These are phyloP conservation scores for Sebastes miniatus DNA, from an alignment of 2,797 vertebrate genomes.

Conservation along the genomic window DNA sequence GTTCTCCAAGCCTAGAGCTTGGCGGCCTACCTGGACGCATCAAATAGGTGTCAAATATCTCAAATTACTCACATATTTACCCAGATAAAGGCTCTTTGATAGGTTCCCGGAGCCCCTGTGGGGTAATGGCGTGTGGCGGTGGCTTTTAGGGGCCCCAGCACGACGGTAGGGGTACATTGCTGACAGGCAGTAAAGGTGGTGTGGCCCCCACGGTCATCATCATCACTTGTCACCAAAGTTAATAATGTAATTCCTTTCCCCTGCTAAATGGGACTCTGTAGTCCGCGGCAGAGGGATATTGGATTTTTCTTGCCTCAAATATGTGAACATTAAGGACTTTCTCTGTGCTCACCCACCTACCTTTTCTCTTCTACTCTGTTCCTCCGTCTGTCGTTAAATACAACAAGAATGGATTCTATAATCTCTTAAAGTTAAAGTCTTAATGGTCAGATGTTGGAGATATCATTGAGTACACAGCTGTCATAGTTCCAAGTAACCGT, in stretches of 20 bases:
- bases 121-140: constrained; percentile 31
- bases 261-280: constrained; percentile 54
- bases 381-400: neutral
- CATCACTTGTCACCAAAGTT: constrained; percentile 73
- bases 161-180: constrained; percentile 25
- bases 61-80: constrained; percentile 77
- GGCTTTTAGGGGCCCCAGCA: constrained; percentile 45
- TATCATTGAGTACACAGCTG: neutral
- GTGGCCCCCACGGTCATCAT: constrained; percentile 45
- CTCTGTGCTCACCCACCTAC: neutral
- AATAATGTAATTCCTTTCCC: constrained; percentile 71
- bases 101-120: constrained; percentile 26
- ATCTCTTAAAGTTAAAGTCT: neutral
- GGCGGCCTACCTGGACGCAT: constrained; percentile 52
- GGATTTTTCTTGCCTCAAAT: neutral
- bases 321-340: constrained; percentile 23
- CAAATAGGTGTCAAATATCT: constrained; percentile 77
- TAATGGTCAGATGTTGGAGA: neutral
- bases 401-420: neutral
- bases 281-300: constrained; percentile 39
- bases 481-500: constrained; percentile 7
- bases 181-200: constrained; percentile 55
- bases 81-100: constrained; percentile 74
- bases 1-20: constrained; percentile 8
- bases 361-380: neutral